phyloP scores from a whole-genome alignment of 1,140 invertebrate genomes.

The Matsumurasca onukii region DNA sequence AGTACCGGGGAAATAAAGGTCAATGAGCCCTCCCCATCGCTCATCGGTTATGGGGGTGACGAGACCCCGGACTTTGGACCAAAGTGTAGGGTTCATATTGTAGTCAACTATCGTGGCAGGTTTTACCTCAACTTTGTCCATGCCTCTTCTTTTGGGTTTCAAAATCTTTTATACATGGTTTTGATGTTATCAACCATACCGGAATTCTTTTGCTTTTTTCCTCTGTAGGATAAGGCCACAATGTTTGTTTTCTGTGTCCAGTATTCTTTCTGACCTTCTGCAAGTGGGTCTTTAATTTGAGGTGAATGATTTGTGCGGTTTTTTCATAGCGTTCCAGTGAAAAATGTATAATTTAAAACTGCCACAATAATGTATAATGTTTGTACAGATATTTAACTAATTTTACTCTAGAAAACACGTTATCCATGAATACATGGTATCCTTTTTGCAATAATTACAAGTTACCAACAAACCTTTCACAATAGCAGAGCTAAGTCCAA shows the following conservation, averaged over 20 bases:
- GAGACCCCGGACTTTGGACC: no score
- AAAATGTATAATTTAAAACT: neutral
- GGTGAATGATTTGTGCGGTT: neutral
- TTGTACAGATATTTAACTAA: neutral
- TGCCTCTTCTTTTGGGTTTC: neutral
- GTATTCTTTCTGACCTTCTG: neutral
- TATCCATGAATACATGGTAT: neutral
- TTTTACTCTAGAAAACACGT: neutral
- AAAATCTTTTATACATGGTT: neutral
- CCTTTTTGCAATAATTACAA: neutral
- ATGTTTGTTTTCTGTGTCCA: neutral
- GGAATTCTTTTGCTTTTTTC: neutral
- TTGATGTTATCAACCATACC: neutral
- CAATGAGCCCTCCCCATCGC: no score
- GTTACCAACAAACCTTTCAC: neutral
- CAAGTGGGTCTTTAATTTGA: neutral
- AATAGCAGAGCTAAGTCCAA: neutral
- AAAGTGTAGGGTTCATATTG: no score
- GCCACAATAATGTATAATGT: no score
- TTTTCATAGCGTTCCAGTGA: neutral
- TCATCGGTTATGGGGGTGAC: no score
- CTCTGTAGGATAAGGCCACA: neutral
- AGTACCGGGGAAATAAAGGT: no score
- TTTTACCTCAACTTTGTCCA: neutral
- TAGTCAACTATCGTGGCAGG: neutral